Conservation (phyloP, 2,797 vertebrate genomes). For the Gastrophryne carolinensis region DNA sequence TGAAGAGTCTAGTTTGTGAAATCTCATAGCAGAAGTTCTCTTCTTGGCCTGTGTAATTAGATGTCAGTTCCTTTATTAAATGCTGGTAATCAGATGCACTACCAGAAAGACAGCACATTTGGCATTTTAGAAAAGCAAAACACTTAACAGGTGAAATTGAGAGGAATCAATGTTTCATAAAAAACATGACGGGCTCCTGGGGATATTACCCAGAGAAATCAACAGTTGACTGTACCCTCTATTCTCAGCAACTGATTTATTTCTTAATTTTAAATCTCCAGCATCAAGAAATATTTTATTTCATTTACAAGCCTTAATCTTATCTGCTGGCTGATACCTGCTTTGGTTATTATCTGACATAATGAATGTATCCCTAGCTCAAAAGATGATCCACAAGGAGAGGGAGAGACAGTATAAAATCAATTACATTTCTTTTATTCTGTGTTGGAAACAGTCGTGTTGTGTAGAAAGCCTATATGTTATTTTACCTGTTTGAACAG, state of each 20-base stretch:
- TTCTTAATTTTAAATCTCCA: conserved; percentile 51
- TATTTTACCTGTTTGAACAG: conserved; percentile 7
- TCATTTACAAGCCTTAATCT: conserved; percentile 44
- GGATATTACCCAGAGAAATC: conserved; percentile 51
- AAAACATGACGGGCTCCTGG: conserved; percentile 49
- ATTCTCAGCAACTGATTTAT: conserved; percentile 46
- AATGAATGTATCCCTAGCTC: conserved; percentile 31
- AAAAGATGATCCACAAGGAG: conserved; percentile 21
- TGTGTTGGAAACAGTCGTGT: not conserved
- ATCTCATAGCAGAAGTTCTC: conserved; percentile 27
- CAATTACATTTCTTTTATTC: not conserved
- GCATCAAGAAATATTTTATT: conserved; percentile 36
- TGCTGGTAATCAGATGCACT: conserved; percentile 48
- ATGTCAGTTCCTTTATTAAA: conserved; percentile 57
- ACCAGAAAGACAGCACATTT: conserved; percentile 44
- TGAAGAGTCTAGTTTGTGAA: conserved; percentile 55
- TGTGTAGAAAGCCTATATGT: not conserved
- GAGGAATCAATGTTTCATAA: conserved; percentile 49
- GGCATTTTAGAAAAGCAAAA: conserved; percentile 49
- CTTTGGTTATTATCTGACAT: conserved; percentile 38
- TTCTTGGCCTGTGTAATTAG: conserved; percentile 56
- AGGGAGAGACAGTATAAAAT: conserved; percentile 20
- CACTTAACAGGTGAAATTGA: conserved; percentile 50
- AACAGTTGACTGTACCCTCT: conserved; percentile 42
- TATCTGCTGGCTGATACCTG: conserved; percentile 37